Percentiles rank a stretch among this genome's conserved stretches.
phyloP scores from a whole-genome alignment of 2,797 vertebrate genomes.

The Poeciliopsis paucimaculata region DNA sequence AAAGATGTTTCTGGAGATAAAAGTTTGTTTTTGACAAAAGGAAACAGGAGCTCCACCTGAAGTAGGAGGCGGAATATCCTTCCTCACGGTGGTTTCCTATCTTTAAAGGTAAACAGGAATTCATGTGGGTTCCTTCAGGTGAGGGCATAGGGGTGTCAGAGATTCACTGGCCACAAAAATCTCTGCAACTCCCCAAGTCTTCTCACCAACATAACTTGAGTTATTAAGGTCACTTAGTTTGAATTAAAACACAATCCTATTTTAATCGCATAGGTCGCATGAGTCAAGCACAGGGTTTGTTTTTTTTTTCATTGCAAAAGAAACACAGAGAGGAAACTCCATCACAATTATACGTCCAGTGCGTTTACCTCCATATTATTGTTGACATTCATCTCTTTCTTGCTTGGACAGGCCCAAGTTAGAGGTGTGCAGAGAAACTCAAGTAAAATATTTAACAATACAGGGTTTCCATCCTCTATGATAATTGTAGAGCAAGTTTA shows the following conservation, averaged over 20 bases:
- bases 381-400: conserved; percentile 47
- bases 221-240: background rate
- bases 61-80: conserved; percentile 23
- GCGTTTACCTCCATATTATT: conserved; percentile 60
- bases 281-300: background rate
- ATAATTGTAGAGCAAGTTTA: background rate
- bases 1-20: conserved; percentile 67
- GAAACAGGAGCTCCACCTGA: conserved; percentile 26
- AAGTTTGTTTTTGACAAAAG: conserved; percentile 41
- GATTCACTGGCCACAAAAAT: conserved; percentile 27
- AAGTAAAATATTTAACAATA: conserved; percentile 8
- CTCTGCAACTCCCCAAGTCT: conserved; percentile 6
- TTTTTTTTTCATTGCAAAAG: conserved; percentile 22
- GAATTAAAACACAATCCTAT: background rate
- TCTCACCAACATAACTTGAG: background rate
- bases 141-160: conserved; percentile 55
- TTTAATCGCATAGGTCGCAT: background rate
- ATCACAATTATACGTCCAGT: conserved; percentile 16
- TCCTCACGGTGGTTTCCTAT: conserved; percentile 43
- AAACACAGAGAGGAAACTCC: conserved; percentile 14
- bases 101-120: conserved; percentile 61
- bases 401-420: conserved; percentile 54
- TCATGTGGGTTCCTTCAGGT: conserved; percentile 49
- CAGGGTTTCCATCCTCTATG: background rate
- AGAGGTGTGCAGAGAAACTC: conserved; percentile 8